Evolutionary conservation across 2,888 invertebrate species (phyloP), one percentile per base, ranked within the genome.

Genomic region (Apotomis capreana): DNA sequence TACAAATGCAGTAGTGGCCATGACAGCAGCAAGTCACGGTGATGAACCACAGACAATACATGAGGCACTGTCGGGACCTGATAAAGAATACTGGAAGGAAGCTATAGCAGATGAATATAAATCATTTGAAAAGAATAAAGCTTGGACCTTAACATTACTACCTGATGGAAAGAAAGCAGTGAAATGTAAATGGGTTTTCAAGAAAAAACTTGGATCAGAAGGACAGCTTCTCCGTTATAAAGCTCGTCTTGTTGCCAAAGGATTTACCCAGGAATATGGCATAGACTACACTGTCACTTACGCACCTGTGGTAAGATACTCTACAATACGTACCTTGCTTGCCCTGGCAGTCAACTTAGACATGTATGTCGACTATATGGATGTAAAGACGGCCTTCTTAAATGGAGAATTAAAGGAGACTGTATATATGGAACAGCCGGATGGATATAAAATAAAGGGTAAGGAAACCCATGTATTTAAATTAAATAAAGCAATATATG

Each of bases 171-270:
- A 62, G 49, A 69, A 62, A 62, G 52, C 62, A 8, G 62, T 69
- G 26, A 61, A 49, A 13, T 69, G 69, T 13, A 69, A 62, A 49
- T 69, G 69, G 69, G 62, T 69, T 36, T 69, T 62, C 13, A 69
- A 61, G 37, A 69, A 57, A 36, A 69, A 69, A 37, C 26, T 26
- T 9, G 69, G 57, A n/a, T 6, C 57, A 36, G 36, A 62, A 36
- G 69, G 69, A 13, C n/a, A 69, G 46, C 46, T 69, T 36, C 3
- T 57, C 13, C 62, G 62, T 4, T 62, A 69, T 36, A 69, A 69
- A 69, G 69, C 69, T 5, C 62, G 69, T 5, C 62, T 69, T 57
- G 69, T 69, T 9, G 69, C 69, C 3, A 69, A 62, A 46, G 69
- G 69, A 2, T 69, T 62, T 57, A 69, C 69, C 59, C 69, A 69